Percentiles rank a stretch among this genome's conserved stretches.
These are phyloP conservation scores for Mythimna impura DNA, from an alignment of 2,888 invertebrate species.

Conservation along the genomic window DNA sequence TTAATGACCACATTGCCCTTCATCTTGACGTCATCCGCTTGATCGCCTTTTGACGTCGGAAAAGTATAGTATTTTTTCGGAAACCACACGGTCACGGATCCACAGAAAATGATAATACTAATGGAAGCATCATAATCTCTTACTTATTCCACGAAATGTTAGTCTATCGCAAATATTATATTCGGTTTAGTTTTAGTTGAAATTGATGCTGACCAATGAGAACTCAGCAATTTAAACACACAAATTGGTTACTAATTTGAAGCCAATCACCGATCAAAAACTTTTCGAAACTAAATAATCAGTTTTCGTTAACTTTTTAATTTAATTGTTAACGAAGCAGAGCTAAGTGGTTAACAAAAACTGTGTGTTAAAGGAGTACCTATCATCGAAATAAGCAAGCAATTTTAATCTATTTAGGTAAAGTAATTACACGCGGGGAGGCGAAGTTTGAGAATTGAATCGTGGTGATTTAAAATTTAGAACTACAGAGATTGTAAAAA, in stretches of 20 bases:
- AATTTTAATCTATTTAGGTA: slow-evolving; percentile 11
- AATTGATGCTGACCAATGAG: slow-evolving; percentile 2
- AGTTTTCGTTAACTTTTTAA: neutral
- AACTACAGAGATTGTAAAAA: neutral
- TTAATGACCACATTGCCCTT: neutral
- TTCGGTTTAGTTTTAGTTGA: neutral
- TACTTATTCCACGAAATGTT: neutral
- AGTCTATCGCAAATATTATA: neutral
- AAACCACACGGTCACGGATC: neutral
- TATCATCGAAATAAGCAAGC: neutral
- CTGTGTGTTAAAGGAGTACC: neutral
- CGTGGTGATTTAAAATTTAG: neutral
- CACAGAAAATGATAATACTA: neutral
- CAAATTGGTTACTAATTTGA: neutral
- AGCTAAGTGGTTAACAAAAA: slow-evolving; percentile 1
- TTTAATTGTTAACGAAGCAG: neutral
- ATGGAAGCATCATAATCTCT: neutral
- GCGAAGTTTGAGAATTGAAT: neutral
- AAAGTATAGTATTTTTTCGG: neutral
- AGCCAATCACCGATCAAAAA: slow-evolving; percentile 9
- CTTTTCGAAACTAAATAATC: slow-evolving; percentile 10
- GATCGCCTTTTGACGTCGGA: neutral
- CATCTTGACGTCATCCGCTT: neutral
- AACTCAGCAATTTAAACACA: neutral
- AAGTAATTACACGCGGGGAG: slow-evolving; percentile 9